These are phyloP conservation scores for Crematogaster levior DNA, from an alignment of 2,888 invertebrate species.

Conservation along the genomic window DNA sequence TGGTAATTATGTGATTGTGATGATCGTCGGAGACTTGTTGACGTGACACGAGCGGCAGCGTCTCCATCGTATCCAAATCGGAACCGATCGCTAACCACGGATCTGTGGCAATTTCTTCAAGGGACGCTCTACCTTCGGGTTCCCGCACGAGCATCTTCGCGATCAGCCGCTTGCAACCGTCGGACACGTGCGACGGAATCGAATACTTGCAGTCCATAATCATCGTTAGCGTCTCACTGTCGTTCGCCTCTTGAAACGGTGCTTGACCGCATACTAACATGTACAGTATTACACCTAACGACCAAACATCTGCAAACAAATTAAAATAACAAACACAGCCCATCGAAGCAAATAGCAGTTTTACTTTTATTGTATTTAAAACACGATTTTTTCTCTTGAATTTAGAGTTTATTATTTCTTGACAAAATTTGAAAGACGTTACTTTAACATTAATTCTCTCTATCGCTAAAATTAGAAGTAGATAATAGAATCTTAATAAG, in stretches of 20 bases:
- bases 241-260: slow-evolving; percentile 99
- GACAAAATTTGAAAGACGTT: not conserved
- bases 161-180: slow-evolving; percentile 95
- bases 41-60: slow-evolving; percentile 94
- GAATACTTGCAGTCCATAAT: slow-evolving; percentile 99
- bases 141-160: slow-evolving; percentile 97
- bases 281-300: slow-evolving; percentile 98
- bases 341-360: not conserved
- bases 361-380: not conserved
- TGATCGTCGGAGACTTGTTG: slow-evolving; percentile 97
- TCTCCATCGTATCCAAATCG: slow-evolving; percentile 87
- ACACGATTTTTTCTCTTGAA: not conserved
- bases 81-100: slow-evolving; percentile 91
- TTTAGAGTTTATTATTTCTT: not conserved
- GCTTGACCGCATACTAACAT: slow-evolving; percentile 99
- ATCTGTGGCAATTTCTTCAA: slow-evolving; percentile 95
- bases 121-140: slow-evolving; percentile 95
- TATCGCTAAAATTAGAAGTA: not conserved
- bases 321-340: not conserved
- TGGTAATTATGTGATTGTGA: slow-evolving; percentile 95
- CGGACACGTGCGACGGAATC: slow-evolving; percentile 95
- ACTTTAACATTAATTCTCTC: not conserved
- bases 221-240: slow-evolving; percentile 99
- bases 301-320: slow-evolving; percentile 95
- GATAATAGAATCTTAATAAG: not conserved